A percentile compares a stretch with the other conserved stretches of the same genome.
phyloP scores from a whole-genome alignment of 2,888 invertebrate genomes.

The Apoderus coryli region DNA sequence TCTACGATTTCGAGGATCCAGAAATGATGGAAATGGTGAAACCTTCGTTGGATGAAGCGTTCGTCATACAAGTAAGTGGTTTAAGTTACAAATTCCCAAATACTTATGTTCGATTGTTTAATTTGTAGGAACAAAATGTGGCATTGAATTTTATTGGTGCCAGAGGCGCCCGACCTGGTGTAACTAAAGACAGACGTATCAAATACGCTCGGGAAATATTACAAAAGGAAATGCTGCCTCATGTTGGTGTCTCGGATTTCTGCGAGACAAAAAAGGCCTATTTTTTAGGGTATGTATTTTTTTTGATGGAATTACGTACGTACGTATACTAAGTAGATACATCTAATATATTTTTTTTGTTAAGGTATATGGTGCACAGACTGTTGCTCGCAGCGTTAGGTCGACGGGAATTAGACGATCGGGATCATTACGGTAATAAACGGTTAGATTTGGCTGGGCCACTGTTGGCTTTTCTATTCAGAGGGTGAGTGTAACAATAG shows the following conservation, averaged over 20 bases:
- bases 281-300: slow-evolving; percentile 56
- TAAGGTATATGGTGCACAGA: slow-evolving; percentile 94
- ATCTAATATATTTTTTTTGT: slow-evolving; percentile 12
- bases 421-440: slow-evolving; percentile 99
- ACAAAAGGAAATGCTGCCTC: slow-evolving; percentile 99
- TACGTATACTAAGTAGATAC: too few relatives aligned
- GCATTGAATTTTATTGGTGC: slow-evolving; percentile 98
- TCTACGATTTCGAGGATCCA: slow-evolving; percentile 99
- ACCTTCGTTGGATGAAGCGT: slow-evolving; percentile 16
- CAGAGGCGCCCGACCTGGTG: slow-evolving; percentile 93
- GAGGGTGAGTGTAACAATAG: slow-evolving; percentile 61
- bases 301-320: slow-evolving; percentile 5
- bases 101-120: too few relatives aligned
- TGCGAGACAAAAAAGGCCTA: slow-evolving; percentile 99
- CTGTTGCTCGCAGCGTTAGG: slow-evolving; percentile 86
- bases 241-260: slow-evolving; percentile 98
- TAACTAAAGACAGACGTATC: slow-evolving; percentile 96
- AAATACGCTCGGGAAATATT: slow-evolving; percentile 99
- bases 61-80: slow-evolving; percentile 17
- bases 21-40: slow-evolving; percentile 99
- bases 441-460: slow-evolving; percentile 96
- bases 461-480: slow-evolving; percentile 87
- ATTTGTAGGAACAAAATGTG: slow-evolving; percentile 97
- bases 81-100: too few relatives aligned
- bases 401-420: slow-evolving; percentile 93